Base-by-base conservation (phyloP, 2,888 invertebrate genomes). In the Zygothrica quintamaculata region DNA sequence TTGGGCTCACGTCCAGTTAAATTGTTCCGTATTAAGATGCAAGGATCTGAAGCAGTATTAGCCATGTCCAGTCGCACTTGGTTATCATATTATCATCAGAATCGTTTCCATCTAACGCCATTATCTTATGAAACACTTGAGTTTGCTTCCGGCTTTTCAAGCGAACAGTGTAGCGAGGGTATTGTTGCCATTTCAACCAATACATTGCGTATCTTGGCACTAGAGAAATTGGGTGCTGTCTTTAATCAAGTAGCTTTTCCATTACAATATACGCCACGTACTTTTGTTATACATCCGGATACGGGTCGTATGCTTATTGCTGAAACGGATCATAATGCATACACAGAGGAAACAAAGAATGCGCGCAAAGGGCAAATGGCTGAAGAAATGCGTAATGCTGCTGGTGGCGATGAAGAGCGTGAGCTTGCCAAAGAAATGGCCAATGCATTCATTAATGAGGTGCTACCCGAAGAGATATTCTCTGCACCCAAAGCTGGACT, bases 181-280 rank as follows among this genome's bases (percentile, higher is more conserved):
- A 98, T 99, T 77, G 99, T 99, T 0, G 99, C 99, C 0, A 99
- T 99, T 90, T 98, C 99, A 0, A 97, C 98, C 1, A 99, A 99
- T 89, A 99, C 99, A 0, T 92, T 99, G 48, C 93, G 99, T 88
- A 99, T 99, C 93, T 93, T 99, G 90, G 99, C 99, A 0, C 92
- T 99, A 52, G 99, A 99, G 90, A 99, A 99, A 90, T 92, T 99
- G 1, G 99, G 99, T 0, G 99, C 98, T 0, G 98, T 99, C 1
- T 99, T 99, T 90, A 99, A 99, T 92, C 99, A 99, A 91, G 95
- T 97, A 18, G 96, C 96, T 3, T 95, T 97, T 85, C 97, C 97
- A 0, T 92, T 99, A 48, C 98, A 98, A 77, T 98, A 97, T 88
- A 99, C 99, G 0, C 99, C 99, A 0, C 93, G 99, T 42, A 96